Percentiles rank a stretch among this genome's conserved stretches.
Evolutionary conservation across 2,888 invertebrate genomes (phyloP).

Genomic region (Drosophila melanocephala): DNA sequence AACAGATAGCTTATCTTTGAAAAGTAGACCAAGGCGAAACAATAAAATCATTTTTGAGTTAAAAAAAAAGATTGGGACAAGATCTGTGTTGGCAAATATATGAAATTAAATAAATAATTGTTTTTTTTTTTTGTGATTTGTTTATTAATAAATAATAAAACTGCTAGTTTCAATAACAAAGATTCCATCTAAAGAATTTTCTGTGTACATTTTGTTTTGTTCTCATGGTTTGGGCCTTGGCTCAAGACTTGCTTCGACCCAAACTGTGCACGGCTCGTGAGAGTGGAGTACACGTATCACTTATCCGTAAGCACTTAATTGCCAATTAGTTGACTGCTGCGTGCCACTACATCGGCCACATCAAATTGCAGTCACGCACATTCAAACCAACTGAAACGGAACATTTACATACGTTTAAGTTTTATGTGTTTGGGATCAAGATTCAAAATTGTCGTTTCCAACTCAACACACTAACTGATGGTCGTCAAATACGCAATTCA

Average conservation of each 20-base stretch:
- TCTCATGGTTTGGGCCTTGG: neutral
- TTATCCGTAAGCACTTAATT: conserved; percentile 47
- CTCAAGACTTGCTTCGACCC: neutral
- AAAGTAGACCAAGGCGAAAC: neutral
- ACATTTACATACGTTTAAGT: conserved; percentile 17
- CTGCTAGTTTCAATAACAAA: neutral
- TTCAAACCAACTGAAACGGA: conserved; percentile 26
- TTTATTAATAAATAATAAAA: neutral
- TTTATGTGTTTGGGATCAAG: conserved; percentile 2
- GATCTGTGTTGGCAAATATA: neutral
- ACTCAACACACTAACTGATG: neutral
- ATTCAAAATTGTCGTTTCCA: conserved; percentile 2
- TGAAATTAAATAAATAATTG: neutral
- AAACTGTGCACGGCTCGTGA: conserved; percentile 2
- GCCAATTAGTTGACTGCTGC: conserved; percentile 38
- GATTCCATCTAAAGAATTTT: neutral
- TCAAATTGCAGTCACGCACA: conserved; percentile 49
- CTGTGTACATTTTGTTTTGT: neutral
- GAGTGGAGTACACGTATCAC: conserved; percentile 14
- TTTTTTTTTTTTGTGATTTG: neutral
- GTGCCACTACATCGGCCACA: conserved; percentile 16
- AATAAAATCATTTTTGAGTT: neutral
- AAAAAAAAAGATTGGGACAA: neutral
- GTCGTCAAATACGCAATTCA: neutral
- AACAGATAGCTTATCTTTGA: neutral